These are phyloP conservation scores for Brotogeris chrysoptera DNA, from an alignment of 2,797 vertebrate species.

Conservation along the genomic window DNA sequence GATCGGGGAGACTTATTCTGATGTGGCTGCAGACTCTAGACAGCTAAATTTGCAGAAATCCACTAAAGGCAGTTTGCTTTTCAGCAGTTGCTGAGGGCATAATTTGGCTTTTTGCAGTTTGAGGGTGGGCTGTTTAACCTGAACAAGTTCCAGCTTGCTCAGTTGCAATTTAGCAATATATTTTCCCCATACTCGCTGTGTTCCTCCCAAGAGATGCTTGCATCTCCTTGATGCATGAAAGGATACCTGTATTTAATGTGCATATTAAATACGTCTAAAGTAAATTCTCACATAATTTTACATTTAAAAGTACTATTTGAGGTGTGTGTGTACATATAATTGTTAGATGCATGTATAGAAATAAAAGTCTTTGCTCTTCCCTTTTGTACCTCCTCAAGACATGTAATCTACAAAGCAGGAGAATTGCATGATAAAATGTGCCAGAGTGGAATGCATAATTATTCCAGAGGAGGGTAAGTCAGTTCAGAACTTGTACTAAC, in stretches of 20 bases:
- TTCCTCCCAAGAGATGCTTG: constrained; percentile 45
- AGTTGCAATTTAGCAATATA: constrained; percentile 30
- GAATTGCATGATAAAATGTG: constrained; percentile 61
- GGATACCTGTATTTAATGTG: constrained; percentile 24
- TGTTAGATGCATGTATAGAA: constrained; percentile 29
- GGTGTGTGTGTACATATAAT: constrained; percentile 46
- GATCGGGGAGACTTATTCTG: constrained; percentile 58
- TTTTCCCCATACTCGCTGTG: constrained; percentile 15
- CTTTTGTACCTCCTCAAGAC: constrained; percentile 65
- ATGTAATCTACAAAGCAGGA: constrained; percentile 67
- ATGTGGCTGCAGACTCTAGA: constrained; percentile 65
- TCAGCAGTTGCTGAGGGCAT: constrained; percentile 50
- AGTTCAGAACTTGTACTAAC: constrained; percentile 71
- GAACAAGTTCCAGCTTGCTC: constrained; percentile 57
- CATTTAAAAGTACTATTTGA: constrained; percentile 45
- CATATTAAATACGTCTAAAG: constrained; percentile 34
- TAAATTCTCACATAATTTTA: constrained; percentile 62
- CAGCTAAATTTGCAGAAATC: constrained; percentile 53
- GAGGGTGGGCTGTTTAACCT: constrained; percentile 62
- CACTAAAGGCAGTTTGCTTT: constrained; percentile 48
- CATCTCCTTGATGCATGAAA: constrained; percentile 52
- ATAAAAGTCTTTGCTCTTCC: constrained; percentile 62
- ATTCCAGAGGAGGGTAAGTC: constrained; percentile 69
- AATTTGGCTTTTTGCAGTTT: constrained; percentile 52
- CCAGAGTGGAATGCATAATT: constrained; percentile 69